A percentile compares a stretch with the other conserved stretches of the same genome.
Conservation (phyloP, 37 sponge, comb jelly and placozoan species). For the Tethya wilhelma region DNA sequence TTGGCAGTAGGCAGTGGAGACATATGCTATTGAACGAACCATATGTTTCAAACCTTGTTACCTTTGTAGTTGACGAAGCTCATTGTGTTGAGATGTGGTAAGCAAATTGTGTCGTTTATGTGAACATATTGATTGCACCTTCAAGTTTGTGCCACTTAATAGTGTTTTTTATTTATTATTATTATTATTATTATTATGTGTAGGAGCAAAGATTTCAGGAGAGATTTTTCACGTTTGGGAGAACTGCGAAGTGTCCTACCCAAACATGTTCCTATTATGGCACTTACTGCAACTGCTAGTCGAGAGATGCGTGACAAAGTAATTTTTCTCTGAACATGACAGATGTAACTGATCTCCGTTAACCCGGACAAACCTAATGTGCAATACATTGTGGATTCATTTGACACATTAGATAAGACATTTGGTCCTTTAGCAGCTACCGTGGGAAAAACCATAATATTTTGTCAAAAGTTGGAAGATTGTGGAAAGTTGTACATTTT, state of each 20-base stretch:
- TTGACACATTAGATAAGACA: neutral
- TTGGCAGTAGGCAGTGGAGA: constrained; percentile 12
- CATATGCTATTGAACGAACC: neutral
- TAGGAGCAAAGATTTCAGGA: constrained; percentile 30
- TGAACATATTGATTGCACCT: no score
- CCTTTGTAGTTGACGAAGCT: constrained; percentile 40
- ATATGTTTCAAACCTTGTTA: neutral
- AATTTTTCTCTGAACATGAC: neutral
- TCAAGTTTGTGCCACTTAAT: no score
- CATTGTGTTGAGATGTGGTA: constrained; percentile 41
- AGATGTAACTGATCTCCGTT: neutral
- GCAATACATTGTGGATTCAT: neutral
- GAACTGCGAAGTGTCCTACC: constrained; percentile 36
- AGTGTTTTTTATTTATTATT: no score
- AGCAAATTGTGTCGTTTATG: no score
- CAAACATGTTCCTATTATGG: constrained; percentile 19
- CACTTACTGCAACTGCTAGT: constrained; percentile 42
- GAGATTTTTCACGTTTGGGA: constrained; percentile 19
- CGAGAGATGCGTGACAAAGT: neutral
- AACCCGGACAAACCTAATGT: constrained; percentile 27
- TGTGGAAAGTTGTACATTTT: constrained; percentile 10
- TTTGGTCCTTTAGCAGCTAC: constrained; percentile 7
- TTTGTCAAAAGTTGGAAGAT: constrained; percentile 12
- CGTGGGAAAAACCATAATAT: constrained; percentile 2
- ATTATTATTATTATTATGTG: neutral